Base-by-base conservation (phyloP, 2,888 invertebrate genomes). In the Halictus ligatus region DNA sequence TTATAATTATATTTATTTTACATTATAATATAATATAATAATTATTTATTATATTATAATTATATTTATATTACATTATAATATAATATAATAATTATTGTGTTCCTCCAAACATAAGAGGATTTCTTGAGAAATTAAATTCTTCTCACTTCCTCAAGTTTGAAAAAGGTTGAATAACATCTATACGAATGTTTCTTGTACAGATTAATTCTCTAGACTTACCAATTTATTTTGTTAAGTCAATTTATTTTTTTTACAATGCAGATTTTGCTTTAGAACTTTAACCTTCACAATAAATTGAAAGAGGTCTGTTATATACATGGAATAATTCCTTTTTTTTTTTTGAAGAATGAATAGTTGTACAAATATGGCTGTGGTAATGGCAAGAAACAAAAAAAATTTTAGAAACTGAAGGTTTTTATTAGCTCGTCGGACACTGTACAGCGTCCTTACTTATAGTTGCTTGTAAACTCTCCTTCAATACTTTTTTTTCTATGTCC, bases 401-500 rank as follows among this genome's bases (percentile, higher is more conserved):
- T 50, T 74, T 43, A 2, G 64, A 8, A 73, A 54, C 25, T 13
- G 21, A 79, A 67, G 3, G 7, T 74, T 84, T 87, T 86, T 88
- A 89, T 92, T 91, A 95, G 88, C 93, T 95, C 4, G 92, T 93
- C n/a, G 94, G 94, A 84, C 95, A 95, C 67, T 95, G 94, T 25
- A 94, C 89, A 40, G 94, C 94, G 21, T 95, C 94, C 64, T 94
- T 93, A 46, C 84, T 87, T 6, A 92, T 83, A 82, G 95, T 93
- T 3, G 94, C 60, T 84, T 94, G 80, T 58, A 91, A 89, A 73
- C 95, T 87, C 89, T 94, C 94, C 35, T 93, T 90, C 48, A 95
- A 88, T 35, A 95, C 84, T 80, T 92, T 91, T 81, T 97, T 97
- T 92, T 98, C 98, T 96, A 98, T 96, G 54, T 97, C 96, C 72